Base-by-base conservation (phyloP, 1,140 invertebrate species). In the Scaptodrosophila lebanonensis region DNA sequence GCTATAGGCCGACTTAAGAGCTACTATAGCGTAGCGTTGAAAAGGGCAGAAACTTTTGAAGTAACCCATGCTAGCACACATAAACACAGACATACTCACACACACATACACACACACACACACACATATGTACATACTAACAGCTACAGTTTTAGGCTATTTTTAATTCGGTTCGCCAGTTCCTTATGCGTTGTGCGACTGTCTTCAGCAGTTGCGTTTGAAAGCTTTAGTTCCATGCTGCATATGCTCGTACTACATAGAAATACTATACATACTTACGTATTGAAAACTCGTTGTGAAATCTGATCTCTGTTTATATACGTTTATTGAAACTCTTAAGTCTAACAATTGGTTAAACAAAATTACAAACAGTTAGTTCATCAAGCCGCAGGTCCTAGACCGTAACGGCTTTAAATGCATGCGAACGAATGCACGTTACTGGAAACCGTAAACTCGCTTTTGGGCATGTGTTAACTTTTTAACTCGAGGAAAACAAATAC, bases 81-180 rank as follows among this genome's bases (percentile, higher is more conserved):
- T 5, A 38, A 20, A 39, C 27, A 39, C 50, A 52, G 20, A 27
- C 51, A 47, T 59, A 44, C 18, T 30, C 50, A 15, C 38, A 43
- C 15, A 43, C 27, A 15, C 51, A 47, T 38, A 36, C 36, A 45
- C 25, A 33, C 27, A 67, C 16, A 61, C 27, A 60, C 17, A 67
- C 50, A 71, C 27, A 6, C 9, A 29, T 6, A 29, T 29, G 9
- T 29, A 6, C 5, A 29, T 6, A 29, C 5, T 29, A 29, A 29
- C 9, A 6, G n/a, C n/a, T n/a, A 58, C 17, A 12, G 27, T 36
- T 29, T 59, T 56, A 56, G 36, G 47, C 47, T 39, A 27, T 72
- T 66, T 49, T 29, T 36, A 29, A 54, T 58, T 76, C 66, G 72
- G 67, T 72, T 79, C 53, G 58, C 51, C 73, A 79, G 72, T 77